Conservation (phyloP, 2,888 invertebrate genomes). For the Mechanitis messenoides region DNA sequence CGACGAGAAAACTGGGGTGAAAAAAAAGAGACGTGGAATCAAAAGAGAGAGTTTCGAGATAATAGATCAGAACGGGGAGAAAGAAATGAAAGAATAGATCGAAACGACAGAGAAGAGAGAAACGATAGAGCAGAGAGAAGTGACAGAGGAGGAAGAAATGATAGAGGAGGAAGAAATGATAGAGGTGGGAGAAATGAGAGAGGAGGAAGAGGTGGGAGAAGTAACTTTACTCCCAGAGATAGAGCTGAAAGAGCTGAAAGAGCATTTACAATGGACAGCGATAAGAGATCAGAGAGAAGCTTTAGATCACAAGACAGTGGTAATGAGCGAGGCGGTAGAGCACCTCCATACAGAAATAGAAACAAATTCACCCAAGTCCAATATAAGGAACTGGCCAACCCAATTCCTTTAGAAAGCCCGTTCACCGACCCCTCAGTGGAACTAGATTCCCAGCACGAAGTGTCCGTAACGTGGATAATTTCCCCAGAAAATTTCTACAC, state of each 20-base stretch:
- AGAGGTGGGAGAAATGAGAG: conserved; percentile 41
- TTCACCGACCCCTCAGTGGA: conserved; percentile 69
- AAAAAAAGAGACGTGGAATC: conserved; percentile 41
- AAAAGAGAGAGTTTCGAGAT: conserved; percentile 40
- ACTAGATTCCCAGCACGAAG: conserved; percentile 72
- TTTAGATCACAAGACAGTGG: conserved; percentile 49
- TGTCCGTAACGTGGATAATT: conserved; percentile 84
- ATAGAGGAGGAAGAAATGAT: conserved; percentile 38
- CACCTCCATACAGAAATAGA: conserved; percentile 51
- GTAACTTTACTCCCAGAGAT: conserved; percentile 60
- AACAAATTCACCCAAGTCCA: conserved; percentile 55
- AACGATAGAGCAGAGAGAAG: conserved; percentile 32
- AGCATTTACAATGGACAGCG: conserved; percentile 51
- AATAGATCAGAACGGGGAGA: conserved; percentile 28
- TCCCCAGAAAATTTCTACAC: conserved; percentile 84
- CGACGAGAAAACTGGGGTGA: conserved; percentile 39
- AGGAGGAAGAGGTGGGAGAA: conserved; percentile 34
- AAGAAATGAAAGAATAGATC: conserved; percentile 29
- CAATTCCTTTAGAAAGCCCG: conserved; percentile 64
- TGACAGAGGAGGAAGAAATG: conserved; percentile 38
- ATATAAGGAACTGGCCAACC: conserved; percentile 59
- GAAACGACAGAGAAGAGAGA: conserved; percentile 38
- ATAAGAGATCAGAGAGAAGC: conserved; percentile 51
- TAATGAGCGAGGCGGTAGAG: conserved; percentile 40
- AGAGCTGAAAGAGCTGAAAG: conserved; percentile 48